Evolutionary conservation across 1,140 invertebrate genomes (phyloP).

Genomic region (Eriosoma lanigerum): DNA sequence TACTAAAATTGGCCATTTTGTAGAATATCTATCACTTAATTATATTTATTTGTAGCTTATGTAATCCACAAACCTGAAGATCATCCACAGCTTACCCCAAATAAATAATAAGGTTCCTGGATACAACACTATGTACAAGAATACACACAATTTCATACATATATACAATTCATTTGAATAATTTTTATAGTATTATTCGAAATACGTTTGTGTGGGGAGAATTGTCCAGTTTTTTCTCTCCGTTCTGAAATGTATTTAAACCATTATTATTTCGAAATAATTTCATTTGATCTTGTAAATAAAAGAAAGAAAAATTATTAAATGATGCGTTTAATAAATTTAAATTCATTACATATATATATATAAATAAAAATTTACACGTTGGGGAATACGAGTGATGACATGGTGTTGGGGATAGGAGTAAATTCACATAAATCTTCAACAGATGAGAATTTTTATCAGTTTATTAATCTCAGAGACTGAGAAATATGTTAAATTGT

Average conservation of each 20-base stretch:
- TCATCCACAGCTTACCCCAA: no score
- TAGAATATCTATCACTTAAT: no score
- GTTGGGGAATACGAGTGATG: neutral
- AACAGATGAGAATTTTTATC: neutral
- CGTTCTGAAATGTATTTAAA: neutral
- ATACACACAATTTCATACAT: no score
- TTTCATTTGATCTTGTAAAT: neutral
- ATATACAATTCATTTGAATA: no score
- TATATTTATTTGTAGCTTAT: no score
- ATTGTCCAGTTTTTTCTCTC: constrained; percentile 1
- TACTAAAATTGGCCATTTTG: no score
- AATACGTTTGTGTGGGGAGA: no score
- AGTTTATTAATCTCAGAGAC: neutral
- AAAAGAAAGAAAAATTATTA: neutral
- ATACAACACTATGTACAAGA: no score
- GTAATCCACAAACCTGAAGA: no score
- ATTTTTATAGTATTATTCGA: no score
- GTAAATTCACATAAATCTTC: constrained; percentile 24
- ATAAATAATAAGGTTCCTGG: no score
- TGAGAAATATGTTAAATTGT: neutral
- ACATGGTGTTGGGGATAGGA: neutral
- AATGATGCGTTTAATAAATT: constrained; percentile 18
- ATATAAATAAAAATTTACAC: neutral
- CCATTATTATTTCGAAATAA: no score
- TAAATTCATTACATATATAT: neutral